Evolutionary conservation across 2,888 invertebrate species (phyloP).

Genomic region (Plagodis pulveraria): DNA sequence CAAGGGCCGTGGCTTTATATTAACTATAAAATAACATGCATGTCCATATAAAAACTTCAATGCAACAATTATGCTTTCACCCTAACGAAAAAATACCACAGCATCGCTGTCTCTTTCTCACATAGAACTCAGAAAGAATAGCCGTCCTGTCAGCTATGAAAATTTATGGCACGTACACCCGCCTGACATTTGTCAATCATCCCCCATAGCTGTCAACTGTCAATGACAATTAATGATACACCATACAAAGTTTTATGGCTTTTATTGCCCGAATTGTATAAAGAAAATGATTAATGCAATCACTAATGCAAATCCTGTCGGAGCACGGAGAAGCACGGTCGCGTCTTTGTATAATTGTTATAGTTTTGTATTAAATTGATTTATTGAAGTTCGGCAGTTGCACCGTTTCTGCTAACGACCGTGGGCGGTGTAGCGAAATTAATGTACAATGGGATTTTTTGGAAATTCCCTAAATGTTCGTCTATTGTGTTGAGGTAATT

Average conservation of each 20-base stretch:
- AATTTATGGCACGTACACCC: constrained; percentile 34
- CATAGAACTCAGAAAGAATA: no score
- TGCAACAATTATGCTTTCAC: no score
- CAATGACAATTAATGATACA: constrained; percentile 83
- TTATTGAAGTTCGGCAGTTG: constrained; percentile 68
- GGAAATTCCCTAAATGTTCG: constrained; percentile 37
- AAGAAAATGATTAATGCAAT: constrained; percentile 81
- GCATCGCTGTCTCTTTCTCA: no score
- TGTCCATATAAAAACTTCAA: no score
- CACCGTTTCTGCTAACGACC: constrained; percentile 52
- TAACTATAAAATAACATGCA: no score
- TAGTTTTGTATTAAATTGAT: constrained; percentile 78
- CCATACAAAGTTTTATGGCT: constrained; percentile 81
- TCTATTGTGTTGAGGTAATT: constrained; percentile 35
- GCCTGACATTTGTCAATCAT: constrained; percentile 83
- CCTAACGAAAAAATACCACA: no score
- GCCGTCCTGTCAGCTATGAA: no score
- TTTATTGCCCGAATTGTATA: constrained; percentile 77
- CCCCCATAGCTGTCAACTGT: constrained; percentile 75
- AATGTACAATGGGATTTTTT: constrained; percentile 42
- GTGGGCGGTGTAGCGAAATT: constrained; percentile 59
- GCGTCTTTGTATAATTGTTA: constrained; percentile 58
- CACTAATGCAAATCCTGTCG: constrained; percentile 81
- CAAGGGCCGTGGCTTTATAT: no score
- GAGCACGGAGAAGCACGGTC: constrained; percentile 58